These are phyloP conservation scores for Pyrrhia umbra DNA, from an alignment of 2,888 invertebrate species.

Conservation along the genomic window DNA sequence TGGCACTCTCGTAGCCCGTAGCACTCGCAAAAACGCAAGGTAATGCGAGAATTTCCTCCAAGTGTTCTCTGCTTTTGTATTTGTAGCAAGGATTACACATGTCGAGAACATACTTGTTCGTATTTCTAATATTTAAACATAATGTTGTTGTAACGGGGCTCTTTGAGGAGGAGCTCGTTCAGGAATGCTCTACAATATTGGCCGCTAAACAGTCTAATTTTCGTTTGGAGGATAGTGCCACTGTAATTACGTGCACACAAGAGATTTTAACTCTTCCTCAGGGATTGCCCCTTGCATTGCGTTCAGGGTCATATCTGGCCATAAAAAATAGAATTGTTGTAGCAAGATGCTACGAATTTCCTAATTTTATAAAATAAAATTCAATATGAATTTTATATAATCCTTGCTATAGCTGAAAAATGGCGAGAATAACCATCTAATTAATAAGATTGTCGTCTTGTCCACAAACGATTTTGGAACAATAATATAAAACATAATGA, in stretches of 20 bases:
- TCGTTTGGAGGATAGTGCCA: too few relatives aligned
- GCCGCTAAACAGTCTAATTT: too few relatives aligned
- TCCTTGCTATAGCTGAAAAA: too few relatives aligned
- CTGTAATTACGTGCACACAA: too few relatives aligned
- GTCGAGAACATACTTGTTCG: constrained; percentile 8
- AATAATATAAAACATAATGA: constrained; percentile 60
- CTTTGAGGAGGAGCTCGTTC: neutral
- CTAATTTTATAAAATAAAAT: too few relatives aligned
- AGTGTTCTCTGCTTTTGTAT: constrained; percentile 41
- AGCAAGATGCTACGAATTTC: constrained; percentile 26
- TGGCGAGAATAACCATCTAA: constrained; percentile 21
- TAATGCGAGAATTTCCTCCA: constrained; percentile 40
- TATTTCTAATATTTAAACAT: constrained; percentile 15
- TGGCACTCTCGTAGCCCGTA: constrained; percentile 47
- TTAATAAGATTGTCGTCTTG: constrained; percentile 30
- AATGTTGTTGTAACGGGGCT: neutral
- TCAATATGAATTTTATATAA: too few relatives aligned
- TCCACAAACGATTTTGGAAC: constrained; percentile 40
- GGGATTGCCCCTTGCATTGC: too few relatives aligned
- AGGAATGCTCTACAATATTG: too few relatives aligned
- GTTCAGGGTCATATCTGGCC: too few relatives aligned
- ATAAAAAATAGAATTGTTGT: constrained; percentile 22
- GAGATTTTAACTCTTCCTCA: too few relatives aligned
- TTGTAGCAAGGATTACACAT: constrained; percentile 41
- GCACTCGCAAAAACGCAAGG: constrained; percentile 52